Percentiles rank a stretch among this genome's conserved stretches.
Conservation (phyloP, 2,113 vertebrate genomes). For the Gnathonemus echidnorhynchus region DNA sequence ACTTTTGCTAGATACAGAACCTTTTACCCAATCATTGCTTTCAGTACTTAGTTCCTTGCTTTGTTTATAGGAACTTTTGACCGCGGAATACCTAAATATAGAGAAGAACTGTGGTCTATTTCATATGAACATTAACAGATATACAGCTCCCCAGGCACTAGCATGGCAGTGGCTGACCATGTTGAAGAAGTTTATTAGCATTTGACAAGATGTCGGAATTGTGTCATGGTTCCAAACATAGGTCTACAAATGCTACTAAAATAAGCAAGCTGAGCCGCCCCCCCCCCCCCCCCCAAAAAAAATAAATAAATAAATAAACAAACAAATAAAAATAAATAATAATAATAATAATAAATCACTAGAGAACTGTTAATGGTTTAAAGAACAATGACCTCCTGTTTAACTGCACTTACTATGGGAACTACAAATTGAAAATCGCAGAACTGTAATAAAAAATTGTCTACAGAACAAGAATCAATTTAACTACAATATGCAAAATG, state of each 20-base stretch:
- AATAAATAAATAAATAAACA: too few relatives aligned
- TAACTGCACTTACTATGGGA: not conserved
- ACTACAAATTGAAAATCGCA: not conserved
- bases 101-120: conserved; percentile 15
- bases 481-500: not conserved
- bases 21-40: not conserved
- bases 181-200: not conserved
- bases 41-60: conserved; percentile 25
- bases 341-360: not conserved
- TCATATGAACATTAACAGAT: not conserved
- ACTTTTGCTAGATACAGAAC: not conserved
- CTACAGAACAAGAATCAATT: not conserved
- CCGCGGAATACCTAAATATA: conserved; percentile 29
- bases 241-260: not conserved
- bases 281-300: too few relatives aligned
- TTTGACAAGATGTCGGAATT: not conserved
- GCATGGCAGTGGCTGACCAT: not conserved
- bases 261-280: not conserved
- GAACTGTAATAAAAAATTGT: not conserved
- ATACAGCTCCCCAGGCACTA: not conserved
- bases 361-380: not conserved
- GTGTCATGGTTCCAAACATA: not conserved
- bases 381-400: not conserved
- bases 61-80: conserved; percentile 46
- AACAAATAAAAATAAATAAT: too few relatives aligned